These are phyloP conservation scores for Chalcosyrphus nemorum DNA, from an alignment of 2,888 invertebrate species.

Conservation along the genomic window DNA sequence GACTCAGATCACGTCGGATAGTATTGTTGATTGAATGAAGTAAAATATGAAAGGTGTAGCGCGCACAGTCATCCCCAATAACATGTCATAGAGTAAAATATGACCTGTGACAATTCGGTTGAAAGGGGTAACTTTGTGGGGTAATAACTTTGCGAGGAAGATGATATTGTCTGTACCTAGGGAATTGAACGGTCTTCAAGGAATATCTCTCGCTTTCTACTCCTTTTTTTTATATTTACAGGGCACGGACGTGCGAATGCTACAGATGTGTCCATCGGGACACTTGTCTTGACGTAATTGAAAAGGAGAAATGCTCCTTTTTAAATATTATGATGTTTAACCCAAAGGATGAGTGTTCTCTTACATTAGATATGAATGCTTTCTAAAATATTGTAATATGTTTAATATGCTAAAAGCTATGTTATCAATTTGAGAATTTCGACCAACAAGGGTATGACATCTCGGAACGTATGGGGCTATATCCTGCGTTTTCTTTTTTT, in stretches of 20 bases:
- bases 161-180: slow-evolving; percentile 38
- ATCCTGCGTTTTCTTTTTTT: too few species aligned
- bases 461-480: too few species aligned
- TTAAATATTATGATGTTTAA: slow-evolving; percentile 15
- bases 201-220: too few species aligned
- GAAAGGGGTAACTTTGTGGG: slow-evolving; percentile 48
- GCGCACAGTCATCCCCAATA: slow-evolving; percentile 35
- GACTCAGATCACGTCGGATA: slow-evolving; percentile 31
- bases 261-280: slow-evolving; percentile 63
- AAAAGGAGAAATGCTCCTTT: slow-evolving; percentile 35
- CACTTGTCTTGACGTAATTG: slow-evolving; percentile 60
- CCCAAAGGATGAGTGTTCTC: not conserved
- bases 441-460: not conserved
- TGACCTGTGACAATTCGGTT: slow-evolving; percentile 63
- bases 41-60: slow-evolving; percentile 38
- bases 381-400: slow-evolving; percentile 20
- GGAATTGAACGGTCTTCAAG: slow-evolving; percentile 43
- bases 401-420: slow-evolving; percentile 50
- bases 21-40: slow-evolving; percentile 62
- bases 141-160: not conserved
- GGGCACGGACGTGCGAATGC: slow-evolving; percentile 46
- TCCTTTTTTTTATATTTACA: slow-evolving; percentile 41
- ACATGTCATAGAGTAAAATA: slow-evolving; percentile 56
- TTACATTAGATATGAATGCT: slow-evolving; percentile 34
- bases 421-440: not conserved